Evolutionary conservation across 2,888 invertebrate species (phyloP), one percentile per base, ranked within the genome.

Genomic region (Himalopsyche tibetana): DNA sequence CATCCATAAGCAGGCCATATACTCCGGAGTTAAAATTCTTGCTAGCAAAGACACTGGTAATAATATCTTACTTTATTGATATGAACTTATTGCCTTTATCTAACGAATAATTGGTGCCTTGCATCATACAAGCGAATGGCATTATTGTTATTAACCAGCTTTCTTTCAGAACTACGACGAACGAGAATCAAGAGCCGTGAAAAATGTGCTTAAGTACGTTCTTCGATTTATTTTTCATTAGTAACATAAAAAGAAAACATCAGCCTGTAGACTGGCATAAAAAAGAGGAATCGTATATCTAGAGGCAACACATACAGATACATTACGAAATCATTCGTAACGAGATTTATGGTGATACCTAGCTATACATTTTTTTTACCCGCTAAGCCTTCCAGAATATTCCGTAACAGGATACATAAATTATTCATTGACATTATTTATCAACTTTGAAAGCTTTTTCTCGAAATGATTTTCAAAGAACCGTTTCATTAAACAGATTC

Each of bases 301-400:
- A 63, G 63, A 63, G 17, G 63, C 19, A 63, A 19, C 63, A 6
- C 63, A 63, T 63, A 63, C 28, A 63, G 63, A 63, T 63, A 63
- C 63, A 63, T 63, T 63, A 63, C 63, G 63, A 19, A 63, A 63
- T 63, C 63, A 63, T 63, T 63, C 63, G 63, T 19, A 63, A 63
- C 63, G 63, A 63, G 63, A 63, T 63, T 63, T 63, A 63, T 63
- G 63, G 63, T 63, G 63, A 63, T 63, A 63, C 63, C 63, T 63
- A 63, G 19, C 63, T 12, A 63, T 28, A 63, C 63, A 63, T 28
- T 28, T 63, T 63, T 63, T 63, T 63, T 63, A 28, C 63, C 4
- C 63, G 28, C 63, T 63, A 63, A 63, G 63, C 63, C 63, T 63
- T 63, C 63, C 63, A 63, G 63, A 63, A 63, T 63, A 63, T 63